Conservation (phyloP, 2,113 vertebrate species). For the Propithecus coquereli region DNA sequence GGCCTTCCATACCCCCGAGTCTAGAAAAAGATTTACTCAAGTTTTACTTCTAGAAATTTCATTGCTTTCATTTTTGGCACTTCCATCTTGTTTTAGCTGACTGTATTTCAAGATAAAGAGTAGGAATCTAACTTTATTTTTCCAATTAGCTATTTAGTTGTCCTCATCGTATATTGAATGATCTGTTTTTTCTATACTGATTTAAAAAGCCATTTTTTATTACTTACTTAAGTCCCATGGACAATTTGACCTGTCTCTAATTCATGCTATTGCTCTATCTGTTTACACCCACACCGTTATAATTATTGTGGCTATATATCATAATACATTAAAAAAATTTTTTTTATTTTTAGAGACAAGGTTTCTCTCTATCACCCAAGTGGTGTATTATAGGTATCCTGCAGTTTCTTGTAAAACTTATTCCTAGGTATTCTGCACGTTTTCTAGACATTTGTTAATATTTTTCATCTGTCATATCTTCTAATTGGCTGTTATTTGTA, state of each 20-base stretch:
- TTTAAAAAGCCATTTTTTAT: neutral
- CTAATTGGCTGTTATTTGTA: neutral
- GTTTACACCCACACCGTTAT: neutral
- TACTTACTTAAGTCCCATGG: neutral
- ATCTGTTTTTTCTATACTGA: neutral
- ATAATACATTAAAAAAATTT: neutral
- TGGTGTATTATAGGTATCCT: neutral
- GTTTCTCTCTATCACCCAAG: too few relatives aligned
- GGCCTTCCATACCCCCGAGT: neutral
- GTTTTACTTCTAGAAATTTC: neutral
- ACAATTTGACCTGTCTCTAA: neutral
- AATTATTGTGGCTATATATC: neutral
- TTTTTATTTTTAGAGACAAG: neutral
- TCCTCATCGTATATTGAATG: neutral
- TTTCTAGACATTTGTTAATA: neutral
- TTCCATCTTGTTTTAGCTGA: neutral
- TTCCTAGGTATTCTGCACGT: neutral
- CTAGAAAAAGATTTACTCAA: neutral
- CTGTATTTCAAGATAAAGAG: neutral
- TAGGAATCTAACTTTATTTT: neutral
- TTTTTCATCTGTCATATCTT: neutral
- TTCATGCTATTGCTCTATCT: neutral
- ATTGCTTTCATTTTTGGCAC: neutral
- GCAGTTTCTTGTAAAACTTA: neutral
- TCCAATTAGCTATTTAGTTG: neutral